A percentile compares a stretch with the other conserved stretches of the same genome.
phyloP scores from a whole-genome alignment of 2,888 invertebrate species.

The Pomacea canaliculata region DNA sequence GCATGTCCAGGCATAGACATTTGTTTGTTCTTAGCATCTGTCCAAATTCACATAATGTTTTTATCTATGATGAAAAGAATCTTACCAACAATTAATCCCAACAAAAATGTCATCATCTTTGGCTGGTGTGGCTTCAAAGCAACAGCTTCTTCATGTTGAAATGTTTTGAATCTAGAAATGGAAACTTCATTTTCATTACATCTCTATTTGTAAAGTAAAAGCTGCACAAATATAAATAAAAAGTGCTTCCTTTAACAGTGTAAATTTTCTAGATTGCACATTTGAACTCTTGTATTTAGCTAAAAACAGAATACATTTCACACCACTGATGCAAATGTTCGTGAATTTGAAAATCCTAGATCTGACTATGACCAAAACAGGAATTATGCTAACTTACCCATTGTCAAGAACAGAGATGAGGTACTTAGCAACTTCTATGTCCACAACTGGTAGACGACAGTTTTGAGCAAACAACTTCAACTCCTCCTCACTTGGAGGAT shows the following conservation, averaged over 20 bases:
- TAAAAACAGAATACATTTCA: no score
- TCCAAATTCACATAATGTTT: no score
- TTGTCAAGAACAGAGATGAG: not conserved
- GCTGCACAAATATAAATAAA: no score
- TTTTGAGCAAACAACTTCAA: slow-evolving; percentile 3
- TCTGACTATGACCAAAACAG: not conserved
- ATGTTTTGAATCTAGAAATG: not conserved
- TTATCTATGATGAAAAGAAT: no score
- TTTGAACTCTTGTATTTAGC: no score
- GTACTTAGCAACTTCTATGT: not conserved
- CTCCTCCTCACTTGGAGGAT: not conserved
- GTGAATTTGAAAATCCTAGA: no score
- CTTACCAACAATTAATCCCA: slow-evolving; percentile 2
- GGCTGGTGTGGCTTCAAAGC: not conserved
- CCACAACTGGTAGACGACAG: not conserved
- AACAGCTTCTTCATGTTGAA: not conserved
- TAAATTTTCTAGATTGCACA: no score
- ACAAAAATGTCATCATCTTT: not conserved
- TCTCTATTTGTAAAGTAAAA: no score
- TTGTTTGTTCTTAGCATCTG: no score
- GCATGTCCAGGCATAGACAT: no score
- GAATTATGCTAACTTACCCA: not conserved
- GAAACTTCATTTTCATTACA: not conserved
- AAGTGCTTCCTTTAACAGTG: no score
- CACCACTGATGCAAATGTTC: no score